These are phyloP conservation scores for Silurus glanis DNA, from an alignment of 2,113 vertebrate genomes.

Conservation along the genomic window DNA sequence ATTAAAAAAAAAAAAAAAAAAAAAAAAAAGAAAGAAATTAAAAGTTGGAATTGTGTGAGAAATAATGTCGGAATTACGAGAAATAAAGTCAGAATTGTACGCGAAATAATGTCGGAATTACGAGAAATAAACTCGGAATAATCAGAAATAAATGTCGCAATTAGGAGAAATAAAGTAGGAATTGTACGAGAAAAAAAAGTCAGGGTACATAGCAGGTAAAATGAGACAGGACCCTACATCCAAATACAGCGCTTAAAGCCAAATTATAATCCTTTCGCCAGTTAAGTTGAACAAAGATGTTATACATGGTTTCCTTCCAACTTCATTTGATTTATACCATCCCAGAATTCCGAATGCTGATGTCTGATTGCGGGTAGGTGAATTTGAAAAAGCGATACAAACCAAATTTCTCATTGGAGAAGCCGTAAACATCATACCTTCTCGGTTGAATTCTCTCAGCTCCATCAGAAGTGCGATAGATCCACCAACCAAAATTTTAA, in stretches of 20 bases:
- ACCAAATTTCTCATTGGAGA: not conserved
- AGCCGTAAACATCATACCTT: conserved; percentile 32
- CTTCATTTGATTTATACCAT: not conserved
- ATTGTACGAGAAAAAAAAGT: too few relatives aligned
- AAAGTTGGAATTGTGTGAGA: too few relatives aligned
- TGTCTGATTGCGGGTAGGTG: too few relatives aligned
- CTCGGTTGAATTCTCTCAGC: conserved; percentile 28
- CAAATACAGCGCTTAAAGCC: not conserved
- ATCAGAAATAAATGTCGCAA: too few relatives aligned
- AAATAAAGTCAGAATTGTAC: too few relatives aligned
- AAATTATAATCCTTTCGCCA: not conserved
- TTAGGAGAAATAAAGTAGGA: too few relatives aligned
- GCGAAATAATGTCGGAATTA: too few relatives aligned
- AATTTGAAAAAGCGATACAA: too few relatives aligned
- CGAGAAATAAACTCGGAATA: too few relatives aligned
- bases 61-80: too few relatives aligned
- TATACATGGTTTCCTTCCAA: not conserved
- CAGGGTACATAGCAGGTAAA: not conserved
- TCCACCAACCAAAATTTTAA: not conserved
- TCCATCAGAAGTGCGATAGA: conserved; percentile 34
- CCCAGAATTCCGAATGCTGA: not conserved
- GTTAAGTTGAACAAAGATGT: not conserved
- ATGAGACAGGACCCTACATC: not conserved
- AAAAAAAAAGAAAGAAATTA: too few relatives aligned
- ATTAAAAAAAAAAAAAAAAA: too few relatives aligned